Percentiles rank a stretch among this genome's conserved stretches.
Conservation (phyloP, 1,140 invertebrate species). For the Globodera rostochiensis region DNA sequence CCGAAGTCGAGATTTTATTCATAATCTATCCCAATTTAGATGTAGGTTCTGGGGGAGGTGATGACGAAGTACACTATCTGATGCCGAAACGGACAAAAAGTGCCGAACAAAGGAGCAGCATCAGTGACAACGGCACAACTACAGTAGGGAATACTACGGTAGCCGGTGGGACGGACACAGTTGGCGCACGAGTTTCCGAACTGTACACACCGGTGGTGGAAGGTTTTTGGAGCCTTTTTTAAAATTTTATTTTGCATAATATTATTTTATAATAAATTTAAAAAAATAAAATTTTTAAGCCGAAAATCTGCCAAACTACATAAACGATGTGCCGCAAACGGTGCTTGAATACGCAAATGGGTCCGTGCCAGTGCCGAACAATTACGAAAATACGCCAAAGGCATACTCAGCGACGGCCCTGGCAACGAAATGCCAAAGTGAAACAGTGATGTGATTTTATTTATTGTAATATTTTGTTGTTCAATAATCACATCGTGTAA, state of each 20-base stretch:
- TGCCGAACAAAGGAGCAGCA: background rate
- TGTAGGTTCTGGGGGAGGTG: background rate
- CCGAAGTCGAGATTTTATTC: too few species aligned
- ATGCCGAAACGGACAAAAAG: background rate
- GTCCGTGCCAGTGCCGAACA: background rate
- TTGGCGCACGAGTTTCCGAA: background rate
- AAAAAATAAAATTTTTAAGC: background rate
- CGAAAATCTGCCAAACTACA: background rate
- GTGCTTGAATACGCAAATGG: background rate
- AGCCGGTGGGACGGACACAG: background rate
- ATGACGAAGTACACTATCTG: background rate
- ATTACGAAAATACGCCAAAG: background rate
- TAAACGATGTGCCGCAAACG: background rate
- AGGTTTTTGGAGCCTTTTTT: background rate
- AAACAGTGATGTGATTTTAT: background rate
- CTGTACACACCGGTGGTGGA: conserved; percentile 1
- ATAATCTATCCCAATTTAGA: background rate
- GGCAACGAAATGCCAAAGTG: background rate
- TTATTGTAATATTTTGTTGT: background rate
- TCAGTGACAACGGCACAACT: background rate
- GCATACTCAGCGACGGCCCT: too few species aligned
- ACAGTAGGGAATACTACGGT: background rate
- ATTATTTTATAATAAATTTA: background rate
- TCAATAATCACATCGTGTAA: background rate
- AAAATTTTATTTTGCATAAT: too few species aligned